These are phyloP conservation scores for Mesitornis unicolor DNA, from an alignment of 2,113 vertebrate species.

Conservation along the genomic window DNA sequence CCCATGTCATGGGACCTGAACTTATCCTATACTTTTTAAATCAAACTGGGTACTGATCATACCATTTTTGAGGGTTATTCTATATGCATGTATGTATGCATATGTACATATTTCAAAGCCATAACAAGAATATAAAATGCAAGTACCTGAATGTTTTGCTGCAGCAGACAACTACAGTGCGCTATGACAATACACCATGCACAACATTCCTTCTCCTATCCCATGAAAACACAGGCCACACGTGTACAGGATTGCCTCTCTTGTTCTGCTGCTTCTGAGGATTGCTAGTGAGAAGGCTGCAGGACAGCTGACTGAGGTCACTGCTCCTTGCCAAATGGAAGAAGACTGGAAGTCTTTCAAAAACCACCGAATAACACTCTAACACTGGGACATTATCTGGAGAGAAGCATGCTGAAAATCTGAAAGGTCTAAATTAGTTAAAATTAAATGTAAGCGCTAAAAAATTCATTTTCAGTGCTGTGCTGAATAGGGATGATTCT, in stretches of 20 bases:
- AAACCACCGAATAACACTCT: not conserved
- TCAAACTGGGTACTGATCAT: not conserved
- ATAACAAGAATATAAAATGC: not conserved
- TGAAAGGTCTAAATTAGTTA: not conserved
- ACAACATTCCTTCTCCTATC: not conserved
- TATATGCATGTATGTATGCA: rapidly evolving
- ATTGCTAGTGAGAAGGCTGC: not conserved
- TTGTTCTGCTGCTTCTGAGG: not conserved
- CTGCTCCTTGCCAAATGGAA: not conserved
- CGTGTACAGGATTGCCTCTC: not conserved
- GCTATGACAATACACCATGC: too few species aligned
- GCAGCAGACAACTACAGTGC: not conserved
- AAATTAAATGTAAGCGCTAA: not conserved
- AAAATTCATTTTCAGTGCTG: not conserved
- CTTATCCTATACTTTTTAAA: not conserved
- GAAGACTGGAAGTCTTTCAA: not conserved
- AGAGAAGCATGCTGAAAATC: not conserved
- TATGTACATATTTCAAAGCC: not conserved
- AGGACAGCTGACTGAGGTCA: not conserved
- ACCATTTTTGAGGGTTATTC: not conserved
- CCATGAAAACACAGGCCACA: not conserved
- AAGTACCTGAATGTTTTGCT: not conserved
- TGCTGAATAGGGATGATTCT: not conserved
- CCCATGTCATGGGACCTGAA: not conserved
- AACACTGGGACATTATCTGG: constrained; percentile 1